Percentiles rank a stretch among this genome's conserved stretches.
Evolutionary conservation across 2,797 vertebrate species (phyloP).

Genomic region (Bucorvus abyssinicus): DNA sequence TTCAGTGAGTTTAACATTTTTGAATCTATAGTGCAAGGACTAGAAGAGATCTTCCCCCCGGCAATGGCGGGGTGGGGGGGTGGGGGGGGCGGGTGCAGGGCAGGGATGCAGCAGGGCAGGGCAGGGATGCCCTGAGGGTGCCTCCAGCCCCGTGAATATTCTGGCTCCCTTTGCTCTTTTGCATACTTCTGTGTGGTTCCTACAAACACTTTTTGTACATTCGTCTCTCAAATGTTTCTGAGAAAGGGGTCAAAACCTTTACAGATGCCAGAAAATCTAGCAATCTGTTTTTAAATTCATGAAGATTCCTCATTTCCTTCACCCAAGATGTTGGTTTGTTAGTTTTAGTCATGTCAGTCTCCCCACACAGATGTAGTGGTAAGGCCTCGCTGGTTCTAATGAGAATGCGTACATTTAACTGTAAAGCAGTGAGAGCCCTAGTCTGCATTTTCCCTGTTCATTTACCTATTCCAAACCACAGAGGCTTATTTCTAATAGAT

Average conservation of each 20-base stretch:
- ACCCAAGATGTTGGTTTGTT: not conserved
- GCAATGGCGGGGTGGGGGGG: no score
- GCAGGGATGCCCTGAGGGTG: not conserved
- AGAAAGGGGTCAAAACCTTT: not conserved
- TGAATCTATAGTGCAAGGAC: not conserved
- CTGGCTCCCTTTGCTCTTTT: not conserved
- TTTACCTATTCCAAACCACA: not conserved
- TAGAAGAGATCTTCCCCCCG: not conserved
- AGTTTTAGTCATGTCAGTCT: not conserved
- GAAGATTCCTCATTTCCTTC: not conserved
- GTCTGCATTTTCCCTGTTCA: not conserved
- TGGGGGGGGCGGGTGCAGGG: no score
- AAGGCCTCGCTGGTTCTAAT: not conserved
- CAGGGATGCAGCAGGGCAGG: not conserved
- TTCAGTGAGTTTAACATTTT: not conserved
- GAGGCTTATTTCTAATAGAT: not conserved
- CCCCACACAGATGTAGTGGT: not conserved
- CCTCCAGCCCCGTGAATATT: not conserved
- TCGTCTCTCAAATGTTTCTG: not conserved
- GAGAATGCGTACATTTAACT: accelerated
- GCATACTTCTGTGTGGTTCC: not conserved
- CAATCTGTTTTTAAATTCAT: not conserved
- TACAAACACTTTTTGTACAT: not conserved
- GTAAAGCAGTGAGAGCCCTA: not conserved
- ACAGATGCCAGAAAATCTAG: not conserved